phyloP scores from a whole-genome alignment of 2,113 vertebrate genomes.

The Malurus alboscapulatus region DNA sequence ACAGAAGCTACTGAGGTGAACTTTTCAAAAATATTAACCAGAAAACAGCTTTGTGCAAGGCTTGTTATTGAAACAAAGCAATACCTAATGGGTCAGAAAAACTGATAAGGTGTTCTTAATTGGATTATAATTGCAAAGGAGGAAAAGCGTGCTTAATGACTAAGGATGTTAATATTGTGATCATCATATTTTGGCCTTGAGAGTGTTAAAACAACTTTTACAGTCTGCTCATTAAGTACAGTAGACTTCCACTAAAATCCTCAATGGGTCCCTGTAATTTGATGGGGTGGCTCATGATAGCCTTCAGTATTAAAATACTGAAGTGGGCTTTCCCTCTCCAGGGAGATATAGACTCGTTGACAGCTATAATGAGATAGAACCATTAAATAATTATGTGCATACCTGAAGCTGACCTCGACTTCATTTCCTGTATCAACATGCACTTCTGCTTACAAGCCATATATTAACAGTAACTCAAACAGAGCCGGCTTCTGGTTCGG shows the following conservation, averaged over 20 bases:
- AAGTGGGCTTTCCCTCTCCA: background rate
- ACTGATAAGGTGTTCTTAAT: background rate
- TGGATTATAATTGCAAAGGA: background rate
- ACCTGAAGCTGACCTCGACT: background rate
- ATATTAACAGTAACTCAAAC: background rate
- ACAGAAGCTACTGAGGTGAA: too few species aligned
- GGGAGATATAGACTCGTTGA: background rate
- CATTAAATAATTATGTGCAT: background rate
- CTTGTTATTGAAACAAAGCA: too few species aligned
- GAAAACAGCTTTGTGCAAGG: too few species aligned
- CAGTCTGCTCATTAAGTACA: background rate
- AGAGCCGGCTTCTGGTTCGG: background rate
- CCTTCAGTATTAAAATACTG: background rate
- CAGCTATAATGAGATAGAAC: background rate
- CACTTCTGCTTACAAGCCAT: background rate
- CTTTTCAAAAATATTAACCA: too few species aligned
- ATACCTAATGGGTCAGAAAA: background rate
- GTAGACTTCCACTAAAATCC: background rate
- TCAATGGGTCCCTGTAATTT: background rate
- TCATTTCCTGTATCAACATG: background rate
- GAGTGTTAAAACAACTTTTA: background rate
- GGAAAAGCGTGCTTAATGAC: background rate
- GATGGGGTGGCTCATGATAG: accelerated
- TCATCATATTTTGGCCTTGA: background rate
- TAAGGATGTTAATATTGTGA: background rate